Percentiles rank a stretch among this genome's conserved stretches.
Evolutionary conservation across 2,797 vertebrate genomes (phyloP).

Genomic region (Scyliorhinus canicula): DNA sequence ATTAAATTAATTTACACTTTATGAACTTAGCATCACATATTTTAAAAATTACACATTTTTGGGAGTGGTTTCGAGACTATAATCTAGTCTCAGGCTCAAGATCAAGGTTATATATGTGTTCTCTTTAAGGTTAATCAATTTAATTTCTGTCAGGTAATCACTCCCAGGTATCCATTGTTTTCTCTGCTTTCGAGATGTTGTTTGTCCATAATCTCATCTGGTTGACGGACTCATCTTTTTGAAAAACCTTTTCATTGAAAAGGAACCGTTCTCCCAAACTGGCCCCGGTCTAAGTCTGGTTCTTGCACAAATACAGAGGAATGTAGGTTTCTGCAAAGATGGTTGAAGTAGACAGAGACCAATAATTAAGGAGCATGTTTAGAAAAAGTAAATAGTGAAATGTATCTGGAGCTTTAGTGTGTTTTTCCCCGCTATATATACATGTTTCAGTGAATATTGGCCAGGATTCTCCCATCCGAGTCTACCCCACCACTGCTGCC

Average conservation of each 20-base stretch:
- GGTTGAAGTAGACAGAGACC: background rate
- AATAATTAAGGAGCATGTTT: background rate
- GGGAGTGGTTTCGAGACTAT: background rate
- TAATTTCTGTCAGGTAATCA: constrained; percentile 5
- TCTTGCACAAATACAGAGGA: background rate
- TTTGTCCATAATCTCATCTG: background rate
- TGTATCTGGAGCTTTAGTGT: background rate
- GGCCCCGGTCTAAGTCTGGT: background rate
- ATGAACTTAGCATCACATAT: background rate
- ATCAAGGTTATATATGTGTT: background rate
- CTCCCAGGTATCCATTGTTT: constrained; percentile 15
- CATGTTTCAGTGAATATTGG: background rate
- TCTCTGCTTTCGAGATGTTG: background rate
- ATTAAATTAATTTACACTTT: constrained; percentile 1
- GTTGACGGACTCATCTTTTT: background rate
- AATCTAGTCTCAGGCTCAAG: background rate
- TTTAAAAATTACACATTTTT: background rate
- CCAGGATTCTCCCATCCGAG: too few species aligned
- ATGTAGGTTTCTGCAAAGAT: background rate
- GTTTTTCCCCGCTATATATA: background rate
- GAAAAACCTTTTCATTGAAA: background rate
- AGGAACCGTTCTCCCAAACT: background rate
- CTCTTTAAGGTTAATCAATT: background rate
- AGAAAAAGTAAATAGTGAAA: background rate
- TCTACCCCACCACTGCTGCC: too few species aligned